Evolutionary conservation across 2,888 invertebrate genomes (phyloP), one percentile per base, ranked within the genome.

Genomic region (Hyposoter dolosus): DNA sequence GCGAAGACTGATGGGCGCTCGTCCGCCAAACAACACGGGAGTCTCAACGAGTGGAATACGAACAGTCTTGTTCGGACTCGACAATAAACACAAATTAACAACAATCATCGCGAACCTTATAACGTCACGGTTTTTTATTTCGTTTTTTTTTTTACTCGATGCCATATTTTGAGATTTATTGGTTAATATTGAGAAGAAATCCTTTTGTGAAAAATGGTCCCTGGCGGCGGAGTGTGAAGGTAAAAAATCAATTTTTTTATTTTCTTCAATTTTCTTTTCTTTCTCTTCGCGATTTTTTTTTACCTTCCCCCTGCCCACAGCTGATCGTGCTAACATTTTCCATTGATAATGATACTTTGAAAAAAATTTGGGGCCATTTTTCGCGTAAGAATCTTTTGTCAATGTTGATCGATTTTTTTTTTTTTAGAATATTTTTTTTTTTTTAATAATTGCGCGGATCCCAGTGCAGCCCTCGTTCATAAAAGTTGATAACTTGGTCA

Each of bases 1-100:
- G 94, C 88, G 93, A 93, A 60, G 90, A 91, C 35, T 90, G 79
- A 88, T 50, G 50, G 50, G 60, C 32, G 23, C 12, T 28, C 28
- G 28, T 66, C n/a, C 32, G 50, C 47, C 15, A 17, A 50, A 40
- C 40, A 17, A 50, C 32, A 65, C 50, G 47, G 40, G 72, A 23
- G 65, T 75, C 65, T 43, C 35, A 19, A 43, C 43, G 35, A 56
- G 50, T 19, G 45, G 12, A 75, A 35, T 19, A 65, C 79, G 68
- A 72, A 23, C 71, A 68, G 66, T 65, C 75, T 47, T 75, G 77
- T 74, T 79, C 68, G 60, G 80, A 43, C 81, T 85, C 78, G 87
- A 87, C 87, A 83, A 81, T 87, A 86, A 85, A 66, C 72, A 45
- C 65, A 63, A 43, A 76, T 87, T 77, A 65, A 65, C 72, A 63